A percentile compares a stretch with the other conserved stretches of the same genome.
phyloP scores from a whole-genome alignment of 2,888 invertebrate species.

The Lepidochrysops patricia region DNA sequence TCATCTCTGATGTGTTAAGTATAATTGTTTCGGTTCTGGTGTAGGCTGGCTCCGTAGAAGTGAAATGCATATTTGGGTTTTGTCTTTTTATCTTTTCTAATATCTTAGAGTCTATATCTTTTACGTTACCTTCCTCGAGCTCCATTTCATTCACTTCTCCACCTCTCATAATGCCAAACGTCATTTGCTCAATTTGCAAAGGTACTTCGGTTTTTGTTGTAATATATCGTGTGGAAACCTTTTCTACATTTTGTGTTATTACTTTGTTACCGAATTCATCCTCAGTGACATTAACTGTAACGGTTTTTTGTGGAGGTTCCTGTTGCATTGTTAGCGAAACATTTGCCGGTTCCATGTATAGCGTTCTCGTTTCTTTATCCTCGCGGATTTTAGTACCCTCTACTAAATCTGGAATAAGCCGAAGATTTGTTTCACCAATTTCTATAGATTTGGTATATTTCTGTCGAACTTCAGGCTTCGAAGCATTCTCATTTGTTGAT shows the following conservation, averaged over 20 bases:
- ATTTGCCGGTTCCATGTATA: conserved; percentile 65
- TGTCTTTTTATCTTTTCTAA: conserved; percentile 61
- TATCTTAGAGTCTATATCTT: conserved; percentile 56
- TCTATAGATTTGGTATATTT: conserved; percentile 70
- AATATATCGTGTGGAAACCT: conserved; percentile 57
- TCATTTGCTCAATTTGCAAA: conserved; percentile 64
- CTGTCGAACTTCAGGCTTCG: conserved; percentile 44
- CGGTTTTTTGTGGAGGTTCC: conserved; percentile 65
- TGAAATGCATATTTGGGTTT: conserved; percentile 65
- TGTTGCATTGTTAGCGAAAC: conserved; percentile 64
- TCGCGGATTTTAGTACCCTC: conserved; percentile 56
- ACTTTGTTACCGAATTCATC: conserved; percentile 68
- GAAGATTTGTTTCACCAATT: conserved; percentile 55
- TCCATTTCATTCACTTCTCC: conserved; percentile 50
- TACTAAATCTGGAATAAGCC: conserved; percentile 58
- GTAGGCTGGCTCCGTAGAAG: conserved; percentile 59
- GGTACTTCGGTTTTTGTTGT: conserved; percentile 58
- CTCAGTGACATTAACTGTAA: conserved; percentile 66
- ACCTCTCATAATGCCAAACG: conserved; percentile 59
- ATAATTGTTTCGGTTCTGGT: conserved; percentile 71
- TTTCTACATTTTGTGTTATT: conserved; percentile 65
- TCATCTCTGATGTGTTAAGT: conserved; percentile 65
- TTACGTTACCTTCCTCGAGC: conserved; percentile 60
- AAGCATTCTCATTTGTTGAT: conserved; percentile 51
- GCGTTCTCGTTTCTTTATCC: conserved; percentile 50